A percentile compares a stretch with the other conserved stretches of the same genome.
phyloP scores from a whole-genome alignment of 2,113 vertebrate species.

The Carassius gibelio region DNA sequence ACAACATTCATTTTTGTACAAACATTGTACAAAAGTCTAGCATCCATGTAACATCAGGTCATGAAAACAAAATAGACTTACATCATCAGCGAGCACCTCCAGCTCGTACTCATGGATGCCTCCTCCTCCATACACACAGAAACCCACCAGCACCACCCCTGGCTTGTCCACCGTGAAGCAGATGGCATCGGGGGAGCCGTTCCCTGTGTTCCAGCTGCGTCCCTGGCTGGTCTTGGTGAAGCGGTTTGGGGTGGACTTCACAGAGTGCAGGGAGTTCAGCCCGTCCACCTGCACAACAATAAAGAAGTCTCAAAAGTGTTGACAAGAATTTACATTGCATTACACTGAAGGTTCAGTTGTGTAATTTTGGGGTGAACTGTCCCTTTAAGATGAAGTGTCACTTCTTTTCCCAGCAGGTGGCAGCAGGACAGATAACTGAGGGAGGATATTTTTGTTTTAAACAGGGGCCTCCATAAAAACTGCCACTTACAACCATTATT shows the following conservation, averaged over 20 bases:
- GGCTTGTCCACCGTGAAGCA: constrained; percentile 96
- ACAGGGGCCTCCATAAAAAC: neutral
- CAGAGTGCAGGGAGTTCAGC: constrained; percentile 92
- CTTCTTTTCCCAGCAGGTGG: constrained; percentile 24
- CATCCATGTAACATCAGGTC: neutral
- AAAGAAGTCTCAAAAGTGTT: neutral
- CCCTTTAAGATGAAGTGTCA: neutral
- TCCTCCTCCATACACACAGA: constrained; percentile 97
- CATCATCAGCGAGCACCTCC: constrained; percentile 95
- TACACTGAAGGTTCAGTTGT: neutral
- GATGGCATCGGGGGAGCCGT: constrained; percentile 97
- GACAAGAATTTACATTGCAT: neutral
- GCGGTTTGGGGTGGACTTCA: constrained; percentile 93
- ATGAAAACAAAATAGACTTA: constrained; percentile 69
- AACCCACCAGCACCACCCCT: constrained; percentile 93
- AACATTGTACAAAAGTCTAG: neutral
- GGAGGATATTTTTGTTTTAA: constrained; percentile 19
- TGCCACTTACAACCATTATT: neutral
- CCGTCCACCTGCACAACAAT: constrained; percentile 83
- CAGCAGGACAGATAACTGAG: constrained; percentile 12
- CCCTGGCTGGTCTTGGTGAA: constrained; percentile 99
- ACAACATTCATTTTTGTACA: neutral
- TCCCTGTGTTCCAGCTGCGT: constrained; percentile 98
- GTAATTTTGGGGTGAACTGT: neutral
- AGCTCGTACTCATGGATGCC: constrained; percentile 98